These are phyloP conservation scores for Alviniconcha strummeri DNA, from an alignment of 2,888 invertebrate genomes.

Conservation along the genomic window DNA sequence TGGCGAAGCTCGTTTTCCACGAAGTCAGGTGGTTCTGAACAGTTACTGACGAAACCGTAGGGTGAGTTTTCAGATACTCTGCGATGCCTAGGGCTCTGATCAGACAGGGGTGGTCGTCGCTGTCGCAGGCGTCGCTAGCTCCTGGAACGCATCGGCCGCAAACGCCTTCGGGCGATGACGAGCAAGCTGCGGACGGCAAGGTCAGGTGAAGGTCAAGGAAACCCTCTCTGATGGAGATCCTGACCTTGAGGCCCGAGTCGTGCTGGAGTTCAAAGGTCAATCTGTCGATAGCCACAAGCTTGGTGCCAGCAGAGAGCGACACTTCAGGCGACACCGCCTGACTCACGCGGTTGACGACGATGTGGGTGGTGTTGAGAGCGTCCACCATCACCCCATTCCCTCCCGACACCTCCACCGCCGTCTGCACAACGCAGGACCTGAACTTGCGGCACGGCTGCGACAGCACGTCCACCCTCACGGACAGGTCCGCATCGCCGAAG, in stretches of 20 bases:
- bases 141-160: conserved; percentile 31
- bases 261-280: conserved; percentile 34
- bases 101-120: conserved; percentile 34
- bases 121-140: conserved; percentile 23
- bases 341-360: conserved; percentile 29
- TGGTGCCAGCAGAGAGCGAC: conserved; percentile 16
- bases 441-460: conserved; percentile 40
- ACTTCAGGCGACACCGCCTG: conserved; percentile 7
- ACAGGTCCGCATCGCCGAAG: conserved; percentile 9
- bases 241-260: conserved; percentile 25
- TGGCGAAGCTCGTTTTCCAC: conserved; percentile 10
- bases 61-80: neutral
- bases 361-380: conserved; percentile 25
- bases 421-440: conserved; percentile 36
- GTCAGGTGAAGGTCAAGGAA: conserved; percentile 41
- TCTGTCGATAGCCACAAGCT: conserved; percentile 37
- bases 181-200: neutral
- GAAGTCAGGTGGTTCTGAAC: conserved; percentile 12
- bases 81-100: conserved; percentile 35
- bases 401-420: conserved; percentile 35
- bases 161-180: conserved; percentile 31
- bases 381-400: conserved; percentile 30
- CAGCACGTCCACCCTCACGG: conserved; percentile 37
- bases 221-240: conserved; percentile 38
- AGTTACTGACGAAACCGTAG: neutral